Conservation (phyloP, 2,888 invertebrate species). For the Pocota personata region DNA sequence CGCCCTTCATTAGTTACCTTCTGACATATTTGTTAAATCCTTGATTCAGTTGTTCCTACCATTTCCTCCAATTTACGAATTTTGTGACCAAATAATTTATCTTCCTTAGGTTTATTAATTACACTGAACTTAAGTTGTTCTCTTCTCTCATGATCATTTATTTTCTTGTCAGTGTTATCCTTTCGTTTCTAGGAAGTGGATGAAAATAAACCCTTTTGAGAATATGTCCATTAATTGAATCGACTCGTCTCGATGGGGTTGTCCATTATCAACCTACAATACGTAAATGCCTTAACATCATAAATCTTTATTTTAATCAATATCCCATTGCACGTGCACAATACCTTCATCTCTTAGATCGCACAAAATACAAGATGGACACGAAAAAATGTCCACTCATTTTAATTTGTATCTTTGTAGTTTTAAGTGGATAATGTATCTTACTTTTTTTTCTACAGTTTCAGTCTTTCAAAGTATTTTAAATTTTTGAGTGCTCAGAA, state of each 20-base stretch:
- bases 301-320: slow-evolving; percentile 34
- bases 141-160: slow-evolving; percentile 22
- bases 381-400: neutral
- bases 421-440: neutral
- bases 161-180: slow-evolving; percentile 46
- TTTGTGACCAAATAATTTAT: slow-evolving; percentile 39
- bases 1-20: neutral
- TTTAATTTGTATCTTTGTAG: neutral
- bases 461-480: neutral
- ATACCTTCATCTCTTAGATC: neutral
- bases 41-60: neutral
- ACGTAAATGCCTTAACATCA: slow-evolving; percentile 2
- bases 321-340: neutral
- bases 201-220: slow-evolving; percentile 20
- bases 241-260: slow-evolving; percentile 28
- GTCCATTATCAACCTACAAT: slow-evolving; percentile 19
- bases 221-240: slow-evolving; percentile 51
- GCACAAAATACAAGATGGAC: neutral
- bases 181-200: neutral
- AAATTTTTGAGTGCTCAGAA: neutral
- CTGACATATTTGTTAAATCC: neutral
- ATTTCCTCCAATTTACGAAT: neutral
- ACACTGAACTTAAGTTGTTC: slow-evolving; percentile 15
- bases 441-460: neutral
- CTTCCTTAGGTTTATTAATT: slow-evolving; percentile 57